These are phyloP conservation scores for Gila orcuttii DNA, from an alignment of 2,113 vertebrate species.

Conservation along the genomic window DNA sequence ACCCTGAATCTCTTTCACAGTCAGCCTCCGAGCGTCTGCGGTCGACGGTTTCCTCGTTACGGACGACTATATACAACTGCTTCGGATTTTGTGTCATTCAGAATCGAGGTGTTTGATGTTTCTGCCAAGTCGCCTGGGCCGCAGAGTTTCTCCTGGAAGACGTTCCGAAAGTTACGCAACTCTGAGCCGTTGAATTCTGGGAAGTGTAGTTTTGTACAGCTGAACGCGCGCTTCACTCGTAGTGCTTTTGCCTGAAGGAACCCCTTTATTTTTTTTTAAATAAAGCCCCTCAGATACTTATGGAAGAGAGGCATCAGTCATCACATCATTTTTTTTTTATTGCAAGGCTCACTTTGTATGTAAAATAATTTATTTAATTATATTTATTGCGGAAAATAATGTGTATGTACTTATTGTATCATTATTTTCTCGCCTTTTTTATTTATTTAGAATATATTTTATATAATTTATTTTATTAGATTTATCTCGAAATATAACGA, in stretches of 20 bases:
- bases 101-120: constrained; percentile 44
- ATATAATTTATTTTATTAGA: not conserved
- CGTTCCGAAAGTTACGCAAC: constrained; percentile 68
- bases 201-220: constrained; percentile 52
- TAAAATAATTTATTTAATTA: not conserved
- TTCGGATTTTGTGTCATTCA: constrained; percentile 44
- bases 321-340: not conserved
- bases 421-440: no score
- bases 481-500: not conserved
- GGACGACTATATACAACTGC: constrained; percentile 39
- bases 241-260: not conserved
- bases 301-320: not conserved
- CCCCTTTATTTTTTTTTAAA: not conserved
- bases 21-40: constrained; percentile 9
- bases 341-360: no score
- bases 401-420: not conserved
- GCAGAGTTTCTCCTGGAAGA: constrained; percentile 65
- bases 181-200: constrained; percentile 55
- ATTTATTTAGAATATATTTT: not conserved
- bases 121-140: constrained; percentile 53
- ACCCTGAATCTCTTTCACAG: constrained; percentile 50
- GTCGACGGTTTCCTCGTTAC: constrained; percentile 13
- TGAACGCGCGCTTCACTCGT: not conserved
- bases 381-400: not conserved
- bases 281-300: not conserved